Evolutionary conservation across 2,797 vertebrate species (phyloP).

Genomic region (Glyptemys insculpta): DNA sequence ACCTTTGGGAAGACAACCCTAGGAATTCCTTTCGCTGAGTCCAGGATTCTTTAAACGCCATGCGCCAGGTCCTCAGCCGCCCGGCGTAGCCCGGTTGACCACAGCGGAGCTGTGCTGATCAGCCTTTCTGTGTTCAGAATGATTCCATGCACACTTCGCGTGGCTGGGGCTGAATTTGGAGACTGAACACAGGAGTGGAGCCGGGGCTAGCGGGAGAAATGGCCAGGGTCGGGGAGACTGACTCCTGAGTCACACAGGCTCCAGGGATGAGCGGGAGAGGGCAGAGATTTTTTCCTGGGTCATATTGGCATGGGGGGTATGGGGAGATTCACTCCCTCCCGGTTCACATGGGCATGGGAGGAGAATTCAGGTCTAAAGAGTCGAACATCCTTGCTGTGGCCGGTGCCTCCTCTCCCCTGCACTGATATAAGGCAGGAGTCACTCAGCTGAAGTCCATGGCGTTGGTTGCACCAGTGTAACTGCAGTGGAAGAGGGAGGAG

Average conservation of each 20-base stretch:
- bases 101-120: accelerated
- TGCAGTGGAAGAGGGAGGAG: not conserved
- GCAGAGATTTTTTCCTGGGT: not conserved
- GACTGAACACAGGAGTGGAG: not conserved
- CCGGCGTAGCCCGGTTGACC: not conserved
- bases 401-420: not conserved
- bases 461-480: not conserved
- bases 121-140: not conserved
- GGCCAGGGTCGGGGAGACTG: not conserved
- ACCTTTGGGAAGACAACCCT: not conserved
- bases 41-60: not conserved
- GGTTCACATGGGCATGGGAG: not conserved
- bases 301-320: not conserved
- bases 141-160: not conserved
- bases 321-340: no score
- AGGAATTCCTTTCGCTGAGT: not conserved
- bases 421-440: not conserved
- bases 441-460: not conserved
- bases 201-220: not conserved
- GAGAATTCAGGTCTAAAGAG: not conserved
- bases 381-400: not conserved
- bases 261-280: not conserved
- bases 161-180: not conserved
- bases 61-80: no score
- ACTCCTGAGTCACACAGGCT: not conserved